Percentiles rank a stretch among this genome's conserved stretches.
phyloP scores from a whole-genome alignment of 2,113 vertebrate genomes.

The Opisthocomus hoazin region DNA sequence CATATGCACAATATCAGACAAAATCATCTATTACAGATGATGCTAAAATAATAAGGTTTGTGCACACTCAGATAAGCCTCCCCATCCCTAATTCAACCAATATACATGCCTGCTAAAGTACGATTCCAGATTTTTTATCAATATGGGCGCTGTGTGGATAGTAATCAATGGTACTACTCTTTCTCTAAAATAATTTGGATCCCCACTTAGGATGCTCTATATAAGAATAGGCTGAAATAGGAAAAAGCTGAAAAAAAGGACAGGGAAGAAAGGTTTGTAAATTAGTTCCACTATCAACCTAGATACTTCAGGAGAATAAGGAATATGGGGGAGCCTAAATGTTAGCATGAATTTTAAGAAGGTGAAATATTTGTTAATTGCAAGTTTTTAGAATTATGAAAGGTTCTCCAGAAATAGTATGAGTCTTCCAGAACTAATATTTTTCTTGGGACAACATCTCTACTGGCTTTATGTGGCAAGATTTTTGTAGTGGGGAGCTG shows the following conservation, averaged over 20 bases:
- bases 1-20: neutral
- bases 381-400: neutral
- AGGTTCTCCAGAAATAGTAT: neutral
- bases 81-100: neutral
- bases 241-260: neutral
- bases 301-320: neutral
- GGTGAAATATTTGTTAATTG: neutral
- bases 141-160: neutral
- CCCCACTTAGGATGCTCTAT: fast-evolving
- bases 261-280: neutral
- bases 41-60: fast-evolving
- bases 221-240: neutral
- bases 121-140: neutral
- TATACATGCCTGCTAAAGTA: neutral
- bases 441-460: neutral
- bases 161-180: neutral
- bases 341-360: neutral
- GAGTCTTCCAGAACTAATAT: neutral
- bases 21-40: neutral
- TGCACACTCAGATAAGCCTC: neutral
- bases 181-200: neutral
- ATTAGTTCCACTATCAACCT: neutral
- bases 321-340: neutral
- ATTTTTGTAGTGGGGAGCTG: neutral
- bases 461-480: neutral